Percentiles rank a stretch among this genome's conserved stretches.
Evolutionary conservation across 2,888 invertebrate species (phyloP).

Genomic region (Villa cingulata): DNA sequence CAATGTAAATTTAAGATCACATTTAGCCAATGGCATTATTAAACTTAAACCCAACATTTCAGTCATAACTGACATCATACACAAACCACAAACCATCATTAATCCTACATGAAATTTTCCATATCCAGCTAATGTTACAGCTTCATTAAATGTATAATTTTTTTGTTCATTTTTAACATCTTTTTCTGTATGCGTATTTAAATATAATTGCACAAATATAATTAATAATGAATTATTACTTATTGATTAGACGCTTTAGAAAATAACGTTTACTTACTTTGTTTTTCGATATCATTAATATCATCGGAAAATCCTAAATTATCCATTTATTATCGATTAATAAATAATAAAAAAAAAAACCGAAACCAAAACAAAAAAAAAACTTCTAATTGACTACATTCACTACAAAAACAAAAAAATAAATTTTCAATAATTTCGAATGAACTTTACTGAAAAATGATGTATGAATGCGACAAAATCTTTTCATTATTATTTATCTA

Average conservation of each 20-base stretch:
- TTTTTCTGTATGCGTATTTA: neutral
- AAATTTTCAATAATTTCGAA: neutral
- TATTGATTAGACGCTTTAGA: too few relatives aligned
- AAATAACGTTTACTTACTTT: too few relatives aligned
- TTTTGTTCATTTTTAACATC: neutral
- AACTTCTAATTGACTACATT: neutral
- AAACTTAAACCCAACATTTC: conserved; percentile 52
- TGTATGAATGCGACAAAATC: too few relatives aligned
- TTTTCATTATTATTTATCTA: too few relatives aligned
- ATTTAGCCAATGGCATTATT: conserved; percentile 52
- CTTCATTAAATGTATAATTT: conserved; percentile 29
- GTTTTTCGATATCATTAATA: neutral
- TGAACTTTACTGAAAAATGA: too few relatives aligned
- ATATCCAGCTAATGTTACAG: conserved; percentile 37
- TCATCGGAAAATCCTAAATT: neutral
- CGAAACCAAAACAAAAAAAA: too few relatives aligned
- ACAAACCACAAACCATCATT: conserved; percentile 46
- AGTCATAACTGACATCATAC: conserved; percentile 53
- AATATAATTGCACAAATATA: too few relatives aligned
- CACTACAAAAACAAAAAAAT: too few relatives aligned
- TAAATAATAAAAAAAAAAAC: too few relatives aligned
- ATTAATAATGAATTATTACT: too few relatives aligned
- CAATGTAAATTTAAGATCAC: conserved; percentile 48
- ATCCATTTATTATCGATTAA: neutral
- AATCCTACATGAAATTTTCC: conserved; percentile 49